A percentile compares a stretch with the other conserved stretches of the same genome.
Conservation (phyloP, 2,797 vertebrate species). For the Semaprochilodus insignis region DNA sequence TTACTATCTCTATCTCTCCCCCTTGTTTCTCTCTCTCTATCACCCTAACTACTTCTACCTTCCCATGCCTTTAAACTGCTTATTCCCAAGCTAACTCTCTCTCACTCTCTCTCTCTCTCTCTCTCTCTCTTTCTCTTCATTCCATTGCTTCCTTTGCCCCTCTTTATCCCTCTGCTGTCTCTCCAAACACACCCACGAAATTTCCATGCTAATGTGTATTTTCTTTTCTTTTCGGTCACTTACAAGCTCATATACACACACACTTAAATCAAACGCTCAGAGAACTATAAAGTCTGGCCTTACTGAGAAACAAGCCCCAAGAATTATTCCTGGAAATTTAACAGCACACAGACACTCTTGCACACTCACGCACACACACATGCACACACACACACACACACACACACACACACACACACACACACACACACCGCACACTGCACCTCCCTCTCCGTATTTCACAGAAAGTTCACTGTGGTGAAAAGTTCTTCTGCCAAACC, state of each 20-base stretch:
- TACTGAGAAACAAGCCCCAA: constrained; percentile 30
- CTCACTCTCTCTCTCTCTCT: background rate
- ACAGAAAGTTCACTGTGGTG: constrained; percentile 39
- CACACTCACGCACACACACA: too few species aligned
- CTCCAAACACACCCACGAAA: constrained; percentile 12
- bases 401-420: constrained; percentile 25
- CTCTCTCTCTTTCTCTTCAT: background rate
- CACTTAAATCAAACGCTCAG: constrained; percentile 35
- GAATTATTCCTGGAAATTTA: constrained; percentile 45
- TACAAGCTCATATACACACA: constrained; percentile 32
- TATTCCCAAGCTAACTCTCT: background rate
- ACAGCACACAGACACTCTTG: background rate
- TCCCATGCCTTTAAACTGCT: background rate
- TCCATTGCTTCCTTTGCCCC: background rate
- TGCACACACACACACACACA: constrained; percentile 16
- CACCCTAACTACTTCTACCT: too few species aligned
- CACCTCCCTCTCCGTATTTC: constrained; percentile 16
- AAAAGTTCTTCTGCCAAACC: constrained; percentile 40
- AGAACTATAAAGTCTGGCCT: constrained; percentile 30
- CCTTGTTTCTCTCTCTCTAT: too few species aligned
- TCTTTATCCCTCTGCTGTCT: background rate
- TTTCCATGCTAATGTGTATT: constrained; percentile 17
- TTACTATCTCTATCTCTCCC: too few species aligned
- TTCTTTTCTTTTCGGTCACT: constrained; percentile 37
- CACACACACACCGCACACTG: background rate